Base-by-base conservation (phyloP, 2,797 vertebrate species). In the Sebastes paucispinis region DNA sequence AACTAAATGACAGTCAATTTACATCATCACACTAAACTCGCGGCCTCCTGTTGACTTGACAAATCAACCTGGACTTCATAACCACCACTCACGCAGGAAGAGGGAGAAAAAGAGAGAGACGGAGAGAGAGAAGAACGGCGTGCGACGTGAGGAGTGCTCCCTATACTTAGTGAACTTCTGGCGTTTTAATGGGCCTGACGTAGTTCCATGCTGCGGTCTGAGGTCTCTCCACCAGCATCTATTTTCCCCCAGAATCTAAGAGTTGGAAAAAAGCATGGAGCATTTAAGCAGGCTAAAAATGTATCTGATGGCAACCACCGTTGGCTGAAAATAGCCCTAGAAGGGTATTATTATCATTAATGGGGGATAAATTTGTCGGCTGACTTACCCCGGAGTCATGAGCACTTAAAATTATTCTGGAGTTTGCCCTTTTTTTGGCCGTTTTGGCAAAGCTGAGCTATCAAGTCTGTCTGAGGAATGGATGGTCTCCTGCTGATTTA, bases 261-360 rank as follows among this genome's bases (percentile, higher is more conserved):
- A 92, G 81, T 85, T 94, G 92, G 94, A 93, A 96, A 95, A 94
- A 93, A 93, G 93, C 91, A 92, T 81, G 79, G 79, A 89, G 91
- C 88, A 87, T 93, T 95, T 91, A 94, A 94, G 88, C 92, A 93
- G 91, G 94, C 94, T 95, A 96, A 95, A 96, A 95, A 95, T 95
- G 94, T 92, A 93, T 91, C 87, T 89, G 85, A 93, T 91, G 93
- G 93, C 91, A 94, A 94, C 95, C 93, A 79, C 91, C 34, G 27
- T 80, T 83, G 88, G 91, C 94, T 94, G 91, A 95, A 95, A 96
- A 96, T 95, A 96, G 94, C 92, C 86, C 64, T 58, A 64, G 81
- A 90, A 94, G 93, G 94, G 93, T 95, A 95, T 94, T 93, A 95
- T 96, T 96, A 95, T 93, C 95, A 95, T 96, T 96, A 96, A 95